phyloP scores from a whole-genome alignment of 2,888 invertebrate genomes.

The Chloroclysta siterata region DNA sequence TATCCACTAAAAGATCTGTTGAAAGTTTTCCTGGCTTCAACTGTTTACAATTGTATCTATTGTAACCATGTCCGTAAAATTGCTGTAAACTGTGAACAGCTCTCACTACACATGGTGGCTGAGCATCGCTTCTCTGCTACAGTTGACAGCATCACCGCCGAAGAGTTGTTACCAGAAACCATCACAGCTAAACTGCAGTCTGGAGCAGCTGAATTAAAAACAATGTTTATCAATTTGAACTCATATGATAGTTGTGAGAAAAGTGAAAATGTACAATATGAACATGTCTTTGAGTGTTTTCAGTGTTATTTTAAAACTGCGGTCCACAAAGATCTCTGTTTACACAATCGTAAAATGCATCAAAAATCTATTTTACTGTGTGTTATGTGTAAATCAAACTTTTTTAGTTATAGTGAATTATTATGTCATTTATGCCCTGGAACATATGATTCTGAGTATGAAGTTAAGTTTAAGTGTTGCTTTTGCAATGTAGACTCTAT shows the following conservation, averaged over 20 bases:
- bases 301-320: slow-evolving; percentile 92
- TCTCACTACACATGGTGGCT: slow-evolving; percentile 91
- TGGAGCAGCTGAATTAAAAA: slow-evolving; percentile 86
- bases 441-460: slow-evolving; percentile 86
- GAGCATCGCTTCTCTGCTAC: slow-evolving; percentile 92
- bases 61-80: slow-evolving; percentile 95
- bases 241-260: slow-evolving; percentile 87
- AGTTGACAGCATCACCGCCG: slow-evolving; percentile 91
- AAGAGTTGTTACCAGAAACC: slow-evolving; percentile 89
- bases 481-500: slow-evolving; percentile 90
- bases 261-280: slow-evolving; percentile 83
- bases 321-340: slow-evolving; percentile 93
- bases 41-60: slow-evolving; percentile 90
- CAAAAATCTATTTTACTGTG: slow-evolving; percentile 92
- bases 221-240: slow-evolving; percentile 89
- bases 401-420: slow-evolving; percentile 94
- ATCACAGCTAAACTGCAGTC: slow-evolving; percentile 88
- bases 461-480: slow-evolving; percentile 92
- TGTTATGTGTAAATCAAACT: slow-evolving; percentile 94
- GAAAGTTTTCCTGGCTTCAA: slow-evolving; percentile 89
- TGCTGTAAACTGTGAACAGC: slow-evolving; percentile 92
- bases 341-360: slow-evolving; percentile 95
- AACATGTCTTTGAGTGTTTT: slow-evolving; percentile 93
- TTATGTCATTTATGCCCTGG: slow-evolving; percentile 95
- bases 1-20: slow-evolving; percentile 89